Evolutionary conservation across 2,888 invertebrate genomes (phyloP).

Genomic region (Chaitophorus viminalis): DNA sequence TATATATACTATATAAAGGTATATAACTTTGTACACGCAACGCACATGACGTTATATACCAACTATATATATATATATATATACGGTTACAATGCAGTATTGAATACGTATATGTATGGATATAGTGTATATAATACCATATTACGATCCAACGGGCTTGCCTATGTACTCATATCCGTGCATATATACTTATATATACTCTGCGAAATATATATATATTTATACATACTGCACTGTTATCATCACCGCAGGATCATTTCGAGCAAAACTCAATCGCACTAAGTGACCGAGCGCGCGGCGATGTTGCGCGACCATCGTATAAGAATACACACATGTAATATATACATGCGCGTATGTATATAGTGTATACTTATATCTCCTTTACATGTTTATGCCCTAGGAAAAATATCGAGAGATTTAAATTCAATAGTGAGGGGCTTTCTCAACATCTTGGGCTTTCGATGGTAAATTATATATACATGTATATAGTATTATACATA

Average conservation of each 20-base stretch:
- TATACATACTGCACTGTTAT: neutral
- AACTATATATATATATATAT: too few species aligned
- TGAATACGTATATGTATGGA: too few species aligned
- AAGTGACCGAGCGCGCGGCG: neutral
- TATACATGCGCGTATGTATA: neutral
- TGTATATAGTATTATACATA: neutral
- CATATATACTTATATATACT: neutral
- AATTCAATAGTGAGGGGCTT: neutral
- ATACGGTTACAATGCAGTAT: neutral
- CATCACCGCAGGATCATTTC: neutral
- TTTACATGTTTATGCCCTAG: too few species aligned
- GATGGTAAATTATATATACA: neutral
- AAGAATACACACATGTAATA: too few species aligned
- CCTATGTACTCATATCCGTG: too few species aligned
- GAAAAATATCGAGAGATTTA: neutral
- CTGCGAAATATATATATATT: too few species aligned
- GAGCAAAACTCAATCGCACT: conserved; percentile 23
- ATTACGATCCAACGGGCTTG: too few species aligned
- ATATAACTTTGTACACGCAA: neutral
- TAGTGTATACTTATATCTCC: too few species aligned
- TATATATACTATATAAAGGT: neutral
- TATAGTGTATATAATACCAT: too few species aligned
- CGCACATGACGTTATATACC: neutral
- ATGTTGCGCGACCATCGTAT: too few species aligned
- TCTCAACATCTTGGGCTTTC: too few species aligned